Evolutionary conservation across 2,888 invertebrate species (phyloP), one percentile per base, ranked within the genome.

Genomic region (Stenodema calcarata): DNA sequence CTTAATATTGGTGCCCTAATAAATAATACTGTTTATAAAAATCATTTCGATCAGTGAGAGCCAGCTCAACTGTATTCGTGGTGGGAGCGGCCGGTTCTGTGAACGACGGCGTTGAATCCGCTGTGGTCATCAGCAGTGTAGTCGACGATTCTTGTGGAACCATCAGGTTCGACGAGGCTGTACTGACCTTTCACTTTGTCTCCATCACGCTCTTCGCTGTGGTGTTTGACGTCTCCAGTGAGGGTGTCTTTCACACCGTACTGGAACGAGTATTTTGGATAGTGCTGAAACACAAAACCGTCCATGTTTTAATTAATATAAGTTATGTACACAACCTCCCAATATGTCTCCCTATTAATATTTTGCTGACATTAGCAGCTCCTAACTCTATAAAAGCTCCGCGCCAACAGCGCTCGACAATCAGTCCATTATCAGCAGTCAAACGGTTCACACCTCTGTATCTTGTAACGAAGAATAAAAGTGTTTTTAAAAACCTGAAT

Each of bases 181-280:
- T 92, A 92, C 88, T 91, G 91, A 91, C 95, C 95, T 91, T 93
- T 93, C 16, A 96, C 95, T 0, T 93, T 93, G 90, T 95, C 95
- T 0, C 95, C 96, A 89, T 95, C 93, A 86, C 96, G 93, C 14
- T 93, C 92, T 90, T 96, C 95, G 89, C 94, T 93, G 89, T 95
- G 95, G 90, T 94, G 94, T 91, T 96, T 95, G 87, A 93, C 93
- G 91, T 95, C 95, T 86, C 95, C 95, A 30, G 94, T 94, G 89
- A 93, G 92, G 7, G 94, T 94, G 91, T 96, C 95, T 89, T 95
- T 94, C 35, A 96, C 95, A 78, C 95, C 95, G 90, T 95, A 96
- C 0, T 94, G 93, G 91, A 95, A 96, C 69, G 93, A 93, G 90
- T 96, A 96, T 90, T 95, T 95, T 18, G 95, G 95, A 90, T 94